phyloP scores from a whole-genome alignment of 2,797 vertebrate species.

The Anableps anableps region DNA sequence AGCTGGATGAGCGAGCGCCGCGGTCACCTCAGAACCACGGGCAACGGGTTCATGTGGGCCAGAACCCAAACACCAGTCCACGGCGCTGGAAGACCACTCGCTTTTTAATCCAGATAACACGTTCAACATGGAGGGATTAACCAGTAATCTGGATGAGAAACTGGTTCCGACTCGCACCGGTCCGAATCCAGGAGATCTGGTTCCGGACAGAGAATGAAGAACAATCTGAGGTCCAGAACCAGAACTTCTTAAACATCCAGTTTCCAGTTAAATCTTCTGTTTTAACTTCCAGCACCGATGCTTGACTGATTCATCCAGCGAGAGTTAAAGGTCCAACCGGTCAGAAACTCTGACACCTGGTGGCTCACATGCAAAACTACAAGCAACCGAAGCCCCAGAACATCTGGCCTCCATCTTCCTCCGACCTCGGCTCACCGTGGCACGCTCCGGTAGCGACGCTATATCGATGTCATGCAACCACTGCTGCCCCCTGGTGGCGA shows the following conservation, averaged over 20 bases:
- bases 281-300: neutral
- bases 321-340: neutral
- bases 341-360: neutral
- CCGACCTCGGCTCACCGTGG: no score
- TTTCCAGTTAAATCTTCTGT: neutral
- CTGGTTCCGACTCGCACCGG: neutral
- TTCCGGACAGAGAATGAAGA: neutral
- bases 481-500: neutral
- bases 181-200: no score
- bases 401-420: no score
- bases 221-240: neutral
- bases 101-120: neutral
- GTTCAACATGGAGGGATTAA: neutral
- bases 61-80: neutral
- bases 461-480: neutral
- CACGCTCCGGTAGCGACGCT: neutral
- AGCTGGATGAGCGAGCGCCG: conserved; percentile 29
- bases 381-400: neutral
- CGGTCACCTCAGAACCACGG: neutral
- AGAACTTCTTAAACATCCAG: neutral
- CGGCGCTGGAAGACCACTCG: neutral
- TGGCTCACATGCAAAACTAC: neutral
- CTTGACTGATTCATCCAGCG: neutral
- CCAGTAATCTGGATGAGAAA: neutral
- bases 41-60: neutral